Evolutionary conservation across 2,888 invertebrate genomes (phyloP).

Genomic region (Meganola albula): DNA sequence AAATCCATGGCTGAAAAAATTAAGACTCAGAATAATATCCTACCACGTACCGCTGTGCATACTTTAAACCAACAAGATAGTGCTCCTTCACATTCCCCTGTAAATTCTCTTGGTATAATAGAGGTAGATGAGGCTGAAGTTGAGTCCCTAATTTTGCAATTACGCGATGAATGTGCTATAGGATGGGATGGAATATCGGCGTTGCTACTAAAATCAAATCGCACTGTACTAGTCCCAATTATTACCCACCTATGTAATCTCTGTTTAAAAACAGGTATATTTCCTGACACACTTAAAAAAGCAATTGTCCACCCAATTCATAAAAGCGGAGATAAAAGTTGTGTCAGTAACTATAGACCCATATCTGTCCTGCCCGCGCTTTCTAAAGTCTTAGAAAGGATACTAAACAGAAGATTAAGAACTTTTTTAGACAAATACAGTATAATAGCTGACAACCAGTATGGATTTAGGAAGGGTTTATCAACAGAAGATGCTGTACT

Average conservation of each 20-base stretch:
- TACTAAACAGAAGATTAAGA: neutral
- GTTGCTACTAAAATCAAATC: neutral
- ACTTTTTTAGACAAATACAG: neutral
- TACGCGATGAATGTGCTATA: neutral
- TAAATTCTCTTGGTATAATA: neutral
- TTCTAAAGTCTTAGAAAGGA: neutral
- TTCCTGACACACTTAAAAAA: neutral
- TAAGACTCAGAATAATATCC: too few relatives aligned
- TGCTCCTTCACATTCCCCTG: too few relatives aligned
- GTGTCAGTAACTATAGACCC: neutral
- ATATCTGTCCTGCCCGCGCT: neutral
- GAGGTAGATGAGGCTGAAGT: neutral
- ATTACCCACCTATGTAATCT: neutral
- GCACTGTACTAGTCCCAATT: neutral
- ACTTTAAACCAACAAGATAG: too few relatives aligned
- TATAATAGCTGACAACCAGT: neutral
- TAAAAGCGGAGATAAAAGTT: neutral
- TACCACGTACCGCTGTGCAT: too few relatives aligned
- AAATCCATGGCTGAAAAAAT: conserved; percentile 1
- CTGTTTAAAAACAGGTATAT: neutral
- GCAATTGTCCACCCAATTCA: neutral
- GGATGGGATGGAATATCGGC: neutral
- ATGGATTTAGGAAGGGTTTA: neutral
- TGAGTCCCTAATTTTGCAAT: neutral
- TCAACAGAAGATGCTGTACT: conserved; percentile 1